phyloP scores from a whole-genome alignment of 2,888 invertebrate genomes.

The Proisotoma minuta region DNA sequence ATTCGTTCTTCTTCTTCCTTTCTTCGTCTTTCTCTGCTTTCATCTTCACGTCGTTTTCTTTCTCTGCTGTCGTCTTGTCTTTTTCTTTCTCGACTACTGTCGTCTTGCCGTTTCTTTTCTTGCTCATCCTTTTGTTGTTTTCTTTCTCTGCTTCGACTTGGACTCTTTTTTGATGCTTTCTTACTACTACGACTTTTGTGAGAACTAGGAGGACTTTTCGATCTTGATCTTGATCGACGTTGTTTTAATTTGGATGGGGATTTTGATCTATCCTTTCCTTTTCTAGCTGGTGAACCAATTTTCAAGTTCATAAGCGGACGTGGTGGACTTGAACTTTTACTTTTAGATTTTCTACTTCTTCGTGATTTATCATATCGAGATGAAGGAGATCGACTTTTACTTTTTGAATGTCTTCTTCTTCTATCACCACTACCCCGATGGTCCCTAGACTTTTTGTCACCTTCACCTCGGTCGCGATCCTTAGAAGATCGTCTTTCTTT shows the following conservation, averaged over 20 bases:
- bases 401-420: neutral
- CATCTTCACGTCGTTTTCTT: conserved; percentile 26
- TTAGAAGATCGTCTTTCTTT: too few species aligned
- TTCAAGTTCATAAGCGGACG: neutral
- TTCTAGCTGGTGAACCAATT: neutral
- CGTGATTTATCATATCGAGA: conserved; percentile 22
- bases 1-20: conserved; percentile 24
- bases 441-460: neutral
- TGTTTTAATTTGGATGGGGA: neutral
- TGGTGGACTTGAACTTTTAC: conserved; percentile 17
- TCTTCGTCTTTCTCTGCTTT: conserved; percentile 28
- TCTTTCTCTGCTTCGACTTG: conserved; percentile 20
- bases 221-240: conserved; percentile 24
- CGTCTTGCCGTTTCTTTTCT: conserved; percentile 22
- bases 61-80: conserved; percentile 4
- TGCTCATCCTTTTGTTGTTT: conserved; percentile 15
- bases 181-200: conserved; percentile 22
- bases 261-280: neutral
- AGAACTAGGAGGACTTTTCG: conserved; percentile 1
- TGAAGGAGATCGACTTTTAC: conserved; percentile 11
- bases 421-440: conserved; percentile 7
- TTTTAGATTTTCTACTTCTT: conserved; percentile 14
- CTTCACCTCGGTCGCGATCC: neutral
- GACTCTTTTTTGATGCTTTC: conserved; percentile 16
- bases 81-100: conserved; percentile 17